Conservation (phyloP, 2,888 invertebrate species). For the Tholera decimalis region DNA sequence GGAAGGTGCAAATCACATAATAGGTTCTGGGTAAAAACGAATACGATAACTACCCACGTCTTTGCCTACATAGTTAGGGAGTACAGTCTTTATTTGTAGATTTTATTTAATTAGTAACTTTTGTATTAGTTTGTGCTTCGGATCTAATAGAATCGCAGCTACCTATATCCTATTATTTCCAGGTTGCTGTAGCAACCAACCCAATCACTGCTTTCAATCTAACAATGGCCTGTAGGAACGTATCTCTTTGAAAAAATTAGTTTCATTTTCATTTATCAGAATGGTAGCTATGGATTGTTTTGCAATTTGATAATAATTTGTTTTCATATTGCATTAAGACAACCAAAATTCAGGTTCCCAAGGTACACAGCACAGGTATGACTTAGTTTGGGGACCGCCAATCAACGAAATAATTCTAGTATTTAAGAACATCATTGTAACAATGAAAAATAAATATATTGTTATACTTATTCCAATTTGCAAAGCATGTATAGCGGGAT, state of each 20-base stretch:
- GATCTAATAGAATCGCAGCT: background rate
- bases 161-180: background rate
- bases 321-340: too few species aligned
- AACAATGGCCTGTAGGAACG: background rate
- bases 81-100: background rate
- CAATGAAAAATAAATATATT: too few species aligned
- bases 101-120: constrained; percentile 11
- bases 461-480: too few species aligned
- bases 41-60: background rate
- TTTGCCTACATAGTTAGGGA: background rate
- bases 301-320: too few species aligned
- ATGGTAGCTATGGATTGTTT: background rate
- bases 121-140: background rate
- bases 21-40: too few species aligned
- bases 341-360: too few species aligned
- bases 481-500: too few species aligned
- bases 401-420: too few species aligned
- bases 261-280: background rate
- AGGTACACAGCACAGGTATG: too few species aligned
- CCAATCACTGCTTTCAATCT: constrained; percentile 4
- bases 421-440: too few species aligned
- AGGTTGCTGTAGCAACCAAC: constrained; percentile 13
- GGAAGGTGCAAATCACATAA: too few species aligned
- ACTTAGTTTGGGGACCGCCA: too few species aligned
- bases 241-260: background rate